Evolutionary conservation across 2,888 invertebrate species (phyloP).

Genomic region (Anarsia innoxiella): DNA sequence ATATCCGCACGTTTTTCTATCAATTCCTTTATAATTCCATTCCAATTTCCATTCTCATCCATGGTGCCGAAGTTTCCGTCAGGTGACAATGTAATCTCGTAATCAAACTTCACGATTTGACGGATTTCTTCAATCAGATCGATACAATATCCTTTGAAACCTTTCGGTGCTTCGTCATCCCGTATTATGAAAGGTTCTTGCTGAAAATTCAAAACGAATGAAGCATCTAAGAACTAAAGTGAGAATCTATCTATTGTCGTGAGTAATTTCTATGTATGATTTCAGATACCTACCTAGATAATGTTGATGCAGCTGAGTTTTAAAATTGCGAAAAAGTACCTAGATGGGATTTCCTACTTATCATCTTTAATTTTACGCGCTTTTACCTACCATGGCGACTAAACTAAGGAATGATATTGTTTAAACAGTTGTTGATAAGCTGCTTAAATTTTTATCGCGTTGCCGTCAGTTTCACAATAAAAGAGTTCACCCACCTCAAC

Average conservation of each 20-base stretch:
- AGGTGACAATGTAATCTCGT: conserved; percentile 86
- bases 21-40: conserved; percentile 87
- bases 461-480: conserved; percentile 41
- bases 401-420: conserved; percentile 33
- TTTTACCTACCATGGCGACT: too few species aligned
- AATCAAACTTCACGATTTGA: conserved; percentile 89
- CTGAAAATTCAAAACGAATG: too few species aligned
- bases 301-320: too few species aligned
- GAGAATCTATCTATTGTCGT: too few species aligned
- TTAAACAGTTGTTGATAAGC: conserved; percentile 51
- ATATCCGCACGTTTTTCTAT: conserved; percentile 94
- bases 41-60: conserved; percentile 90
- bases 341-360: too few species aligned
- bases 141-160: conserved; percentile 92
- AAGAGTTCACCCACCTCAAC: conserved; percentile 80
- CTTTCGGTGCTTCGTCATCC: conserved; percentile 78
- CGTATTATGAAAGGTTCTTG: conserved; percentile 89
- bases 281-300: too few species aligned
- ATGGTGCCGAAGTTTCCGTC: conserved; percentile 92
- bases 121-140: conserved; percentile 93
- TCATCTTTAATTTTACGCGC: too few species aligned
- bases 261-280: too few species aligned
- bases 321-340: conserved; percentile 4
- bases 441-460: conserved; percentile 43
- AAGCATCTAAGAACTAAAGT: too few species aligned